Evolutionary conservation across 2,113 vertebrate species (phyloP).

Genomic region (Ceyx melanurus): DNA sequence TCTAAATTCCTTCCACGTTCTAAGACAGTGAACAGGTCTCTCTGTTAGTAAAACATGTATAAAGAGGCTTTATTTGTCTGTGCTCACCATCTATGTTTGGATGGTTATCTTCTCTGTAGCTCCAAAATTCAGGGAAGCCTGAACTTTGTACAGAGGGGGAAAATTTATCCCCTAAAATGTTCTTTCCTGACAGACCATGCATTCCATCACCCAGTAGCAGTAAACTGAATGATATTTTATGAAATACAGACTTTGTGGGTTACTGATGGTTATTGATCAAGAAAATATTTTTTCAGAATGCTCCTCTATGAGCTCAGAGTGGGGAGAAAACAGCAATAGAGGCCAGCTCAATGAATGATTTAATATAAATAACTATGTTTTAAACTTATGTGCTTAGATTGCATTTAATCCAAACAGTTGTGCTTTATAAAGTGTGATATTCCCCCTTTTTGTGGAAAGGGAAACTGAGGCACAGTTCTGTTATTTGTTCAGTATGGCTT

Average conservation of each 20-base stretch:
- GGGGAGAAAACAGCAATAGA: not conserved
- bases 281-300: not conserved
- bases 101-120: not conserved
- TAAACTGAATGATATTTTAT: not conserved
- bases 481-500: not conserved
- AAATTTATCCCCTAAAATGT: not conserved
- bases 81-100: not conserved
- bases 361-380: not conserved
- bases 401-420: not conserved
- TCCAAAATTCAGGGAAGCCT: not conserved
- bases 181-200: not conserved
- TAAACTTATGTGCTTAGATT: not conserved
- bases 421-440: not conserved
- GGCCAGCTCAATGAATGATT: not conserved
- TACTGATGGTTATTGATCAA: not conserved
- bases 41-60: not conserved
- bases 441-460: not conserved
- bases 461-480: not conserved
- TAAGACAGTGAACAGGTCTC: not conserved
- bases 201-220: not conserved
- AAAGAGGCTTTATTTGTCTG: not conserved
- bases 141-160: not conserved
- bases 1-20: not conserved
- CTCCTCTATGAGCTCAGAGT: not conserved
- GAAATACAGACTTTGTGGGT: not conserved